Conservation (phyloP, 2,888 invertebrate genomes). For the Eulithis testata region DNA sequence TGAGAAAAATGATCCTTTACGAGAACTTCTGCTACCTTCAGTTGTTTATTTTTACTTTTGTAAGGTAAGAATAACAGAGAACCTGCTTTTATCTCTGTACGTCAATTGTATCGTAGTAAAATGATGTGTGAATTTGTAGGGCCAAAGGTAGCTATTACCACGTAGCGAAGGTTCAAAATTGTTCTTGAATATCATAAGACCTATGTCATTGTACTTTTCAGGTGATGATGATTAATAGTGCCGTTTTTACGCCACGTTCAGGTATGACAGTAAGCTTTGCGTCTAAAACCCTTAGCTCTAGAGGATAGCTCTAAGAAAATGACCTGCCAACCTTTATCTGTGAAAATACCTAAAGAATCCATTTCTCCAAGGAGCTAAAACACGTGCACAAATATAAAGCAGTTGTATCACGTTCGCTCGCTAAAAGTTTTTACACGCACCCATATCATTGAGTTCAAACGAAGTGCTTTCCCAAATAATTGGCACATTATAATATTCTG, state of each 20-base stretch:
- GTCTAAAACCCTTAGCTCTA: too few species aligned
- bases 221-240: too few species aligned
- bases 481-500: constrained; percentile 35
- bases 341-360: neutral
- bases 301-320: too few species aligned
- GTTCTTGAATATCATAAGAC: too few species aligned
- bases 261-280: too few species aligned
- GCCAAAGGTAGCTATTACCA: too few species aligned
- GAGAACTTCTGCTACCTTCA: neutral
- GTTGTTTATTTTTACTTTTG: neutral
- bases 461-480: constrained; percentile 30
- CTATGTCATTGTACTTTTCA: too few species aligned
- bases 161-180: too few species aligned
- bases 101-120: too few species aligned
- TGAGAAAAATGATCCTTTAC: constrained; percentile 3
- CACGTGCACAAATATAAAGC: constrained; percentile 4
- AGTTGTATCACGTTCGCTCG: constrained; percentile 7
- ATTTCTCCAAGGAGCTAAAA: constrained; percentile 1
- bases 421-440: constrained; percentile 14
- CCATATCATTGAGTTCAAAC: constrained; percentile 28
- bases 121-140: too few species aligned
- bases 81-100: too few species aligned
- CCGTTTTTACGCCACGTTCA: too few species aligned
- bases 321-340: constrained; percentile 1
- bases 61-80: neutral